Evolutionary conservation across 2,797 vertebrate genomes (phyloP), one percentile per base, ranked within the genome.

Genomic region (Knipowitschia caucasica): DNA sequence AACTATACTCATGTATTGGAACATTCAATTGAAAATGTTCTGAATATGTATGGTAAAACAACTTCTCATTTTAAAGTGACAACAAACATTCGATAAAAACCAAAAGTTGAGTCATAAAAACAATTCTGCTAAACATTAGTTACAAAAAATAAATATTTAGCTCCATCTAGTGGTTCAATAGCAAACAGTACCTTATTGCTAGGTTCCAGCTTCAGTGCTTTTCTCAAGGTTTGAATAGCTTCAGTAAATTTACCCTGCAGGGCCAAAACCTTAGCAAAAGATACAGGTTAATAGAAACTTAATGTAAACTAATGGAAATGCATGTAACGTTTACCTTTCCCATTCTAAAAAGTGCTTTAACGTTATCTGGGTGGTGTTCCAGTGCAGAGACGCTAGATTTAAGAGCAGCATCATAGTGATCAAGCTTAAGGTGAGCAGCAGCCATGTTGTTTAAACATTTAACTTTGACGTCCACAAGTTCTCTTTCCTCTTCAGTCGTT

Each of bases 371-470:
- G 77, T 98, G 93, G 68, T 95, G 92, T 43, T 86, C 86, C 5
- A 99, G 83, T 8, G 94, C 96, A 0, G 88, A 90, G 62, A 93
- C 89, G 49, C 96, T 98, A 45, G 95, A 95, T 54, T 93, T 93
- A 35, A 96, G 84, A 0, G 95, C 96, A 0, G 94, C 95, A 0
- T 96, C 94, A 7, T 92, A 92, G 74, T 96, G 96, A 73, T 98
- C 94, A 64, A 99, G 65, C 66, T 98, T 98, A 9, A 99, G 89
- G 83, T 98, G 95, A 1, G 95, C 92, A 0, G 96, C 96, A 0
- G 96, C 96, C 87, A 99, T 91, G 85, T 99, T 99, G 88, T 99
- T 99, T 54, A 99, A 86, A 86, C 96, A 99, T 68, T 98, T 98
- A 63, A 98, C 91, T 84, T 95, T 95, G 62, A 98, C 89, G 0